Evolutionary conservation across 2,113 vertebrate species (phyloP), one percentile per base, ranked within the genome.

Genomic region (Saccopteryx leptura): DNA sequence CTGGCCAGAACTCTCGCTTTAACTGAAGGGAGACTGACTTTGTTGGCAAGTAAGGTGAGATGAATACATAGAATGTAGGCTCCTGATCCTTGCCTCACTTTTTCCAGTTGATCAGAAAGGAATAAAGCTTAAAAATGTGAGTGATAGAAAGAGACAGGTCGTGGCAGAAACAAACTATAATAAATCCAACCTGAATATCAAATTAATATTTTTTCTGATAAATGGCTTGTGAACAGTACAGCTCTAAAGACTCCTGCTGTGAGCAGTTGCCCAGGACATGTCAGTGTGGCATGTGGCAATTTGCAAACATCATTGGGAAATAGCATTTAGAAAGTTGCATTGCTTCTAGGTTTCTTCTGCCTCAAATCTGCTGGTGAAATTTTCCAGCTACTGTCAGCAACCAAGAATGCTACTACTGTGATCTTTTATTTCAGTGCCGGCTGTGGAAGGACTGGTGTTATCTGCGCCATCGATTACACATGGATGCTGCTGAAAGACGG

Each of bases 401-500:
- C 39, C 46, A 3, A n/a, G 71, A 21, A 48, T 58, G n/a, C n/a
- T 58, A 9, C 9, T 24, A 7, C 92, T 87, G 68, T 95, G 78
- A 19, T 97, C 95, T 97, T 93, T 97, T 63, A 0, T 98, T 98
- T 98, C 95, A 99, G 99, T 91, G 99, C 99, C 48, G 99, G 99
- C 96, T 99, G 99, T 3, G 99, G 99, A 74, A 98, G 99, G 89
- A 99, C 99, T 1, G 99, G 99, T 18, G 99, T 98, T 33, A 98
- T 99, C 90, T 99, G 99, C 81, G 99, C 98, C 66, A 98, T 99
- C 10, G 99, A 99, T 98, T 99, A 99, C 83, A 99, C 98, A 0
- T 99, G 99, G 99, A 99, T 99, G 97, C 98, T 99, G 93, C 97
- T 99, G 58, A 99, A 98, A 97, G 99, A 99, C 0, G 98, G 99